Conservation (phyloP, 2,888 invertebrate genomes). For the Nomada hirtipes region DNA sequence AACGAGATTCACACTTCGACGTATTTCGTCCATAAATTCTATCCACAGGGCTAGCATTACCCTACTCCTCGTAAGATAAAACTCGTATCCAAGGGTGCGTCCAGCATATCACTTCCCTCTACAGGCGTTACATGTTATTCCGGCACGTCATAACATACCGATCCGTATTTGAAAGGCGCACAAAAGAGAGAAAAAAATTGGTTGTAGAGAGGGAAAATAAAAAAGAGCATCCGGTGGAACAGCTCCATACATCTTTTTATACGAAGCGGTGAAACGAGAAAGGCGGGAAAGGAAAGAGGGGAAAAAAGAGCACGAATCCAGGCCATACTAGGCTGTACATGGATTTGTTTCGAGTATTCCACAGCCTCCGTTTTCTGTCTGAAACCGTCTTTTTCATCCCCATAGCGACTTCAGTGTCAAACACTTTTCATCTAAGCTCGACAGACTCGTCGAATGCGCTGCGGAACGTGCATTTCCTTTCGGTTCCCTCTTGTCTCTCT, state of each 20-base stretch:
- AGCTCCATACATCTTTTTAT: constrained; percentile 34
- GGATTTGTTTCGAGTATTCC: constrained; percentile 54
- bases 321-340: constrained; percentile 47
- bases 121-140: constrained; percentile 22
- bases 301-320: constrained; percentile 39
- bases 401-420: constrained; percentile 60
- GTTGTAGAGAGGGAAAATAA: background rate
- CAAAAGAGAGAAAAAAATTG: background rate
- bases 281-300: background rate
- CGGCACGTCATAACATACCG: constrained; percentile 27
- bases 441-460: constrained; percentile 57
- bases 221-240: constrained; percentile 20
- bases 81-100: constrained; percentile 12
- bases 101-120: constrained; percentile 38
- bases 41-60: too few species aligned
- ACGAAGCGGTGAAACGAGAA: constrained; percentile 34
- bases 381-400: constrained; percentile 58
- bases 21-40: too few species aligned
- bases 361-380: constrained; percentile 44
- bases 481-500: background rate
- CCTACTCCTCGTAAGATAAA: constrained; percentile 4
- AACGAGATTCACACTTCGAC: too few species aligned
- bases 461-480: constrained; percentile 20
- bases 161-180: constrained; percentile 1
- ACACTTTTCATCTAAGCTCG: constrained; percentile 62